A percentile compares a stretch with the other conserved stretches of the same genome.
Conservation (phyloP, 2,888 invertebrate genomes). For the Drosophila tripunctata region DNA sequence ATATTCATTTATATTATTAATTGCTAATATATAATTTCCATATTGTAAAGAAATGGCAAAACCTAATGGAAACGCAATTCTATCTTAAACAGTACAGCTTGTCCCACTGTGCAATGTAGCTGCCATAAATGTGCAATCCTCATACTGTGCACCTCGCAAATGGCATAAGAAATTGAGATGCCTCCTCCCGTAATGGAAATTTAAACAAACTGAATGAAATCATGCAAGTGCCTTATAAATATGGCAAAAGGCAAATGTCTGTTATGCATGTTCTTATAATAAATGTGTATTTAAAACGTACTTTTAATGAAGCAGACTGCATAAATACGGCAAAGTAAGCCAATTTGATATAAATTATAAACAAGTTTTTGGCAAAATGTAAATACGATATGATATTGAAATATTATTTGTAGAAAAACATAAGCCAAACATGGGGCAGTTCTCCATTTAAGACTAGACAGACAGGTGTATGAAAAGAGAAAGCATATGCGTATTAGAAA, state of each 20-base stretch:
- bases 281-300: not conserved
- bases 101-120: slow-evolving; percentile 2
- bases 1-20: no score
- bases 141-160: slow-evolving; percentile 9
- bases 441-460: not conserved
- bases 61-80: no score
- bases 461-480: not conserved
- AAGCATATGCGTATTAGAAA: not conserved
- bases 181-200: slow-evolving; percentile 2
- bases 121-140: slow-evolving; percentile 16
- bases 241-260: not conserved
- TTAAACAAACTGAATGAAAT: not conserved
- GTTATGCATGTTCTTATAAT: not conserved
- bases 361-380: not conserved
- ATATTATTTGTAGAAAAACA: no score
- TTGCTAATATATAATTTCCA: no score
- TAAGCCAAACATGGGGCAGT: not conserved
- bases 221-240: slow-evolving; percentile 20
- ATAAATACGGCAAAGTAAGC: not conserved
- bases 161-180: slow-evolving; percentile 5
- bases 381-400: no score
- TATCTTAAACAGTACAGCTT: no score
- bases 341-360: not conserved
- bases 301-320: not conserved
- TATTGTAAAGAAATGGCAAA: no score